A percentile compares a stretch with the other conserved stretches of the same genome.
Evolutionary conservation across 2,888 invertebrate species (phyloP).

Genomic region (Lasioglossum oenotherae): DNA sequence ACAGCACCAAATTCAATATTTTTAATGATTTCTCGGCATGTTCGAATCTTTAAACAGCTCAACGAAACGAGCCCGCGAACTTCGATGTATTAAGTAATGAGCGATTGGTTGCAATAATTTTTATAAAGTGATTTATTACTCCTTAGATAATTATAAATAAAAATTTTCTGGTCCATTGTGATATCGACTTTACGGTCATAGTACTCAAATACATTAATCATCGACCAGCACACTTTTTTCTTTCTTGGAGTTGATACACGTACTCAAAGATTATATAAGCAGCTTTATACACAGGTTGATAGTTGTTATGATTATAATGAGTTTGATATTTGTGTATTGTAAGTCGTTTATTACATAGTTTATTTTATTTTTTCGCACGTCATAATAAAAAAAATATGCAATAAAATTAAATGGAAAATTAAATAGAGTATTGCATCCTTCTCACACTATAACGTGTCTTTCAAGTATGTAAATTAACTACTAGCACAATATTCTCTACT

Average conservation of each 20-base stretch:
- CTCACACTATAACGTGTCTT: conserved; percentile 8
- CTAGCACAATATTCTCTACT: not conserved
- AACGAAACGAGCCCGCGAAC: conserved; percentile 3
- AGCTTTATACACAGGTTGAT: conserved; percentile 52
- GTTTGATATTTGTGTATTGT: conserved; percentile 57
- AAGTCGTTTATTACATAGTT: conserved; percentile 49
- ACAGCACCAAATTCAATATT: not conserved
- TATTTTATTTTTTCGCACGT: conserved; percentile 28
- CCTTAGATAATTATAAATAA: not conserved
- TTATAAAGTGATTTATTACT: not conserved
- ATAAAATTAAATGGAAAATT: conserved; percentile 37
- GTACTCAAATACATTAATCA: conserved; percentile 31
- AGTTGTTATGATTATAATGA: conserved; percentile 52
- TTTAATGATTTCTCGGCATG: conserved; percentile 23
- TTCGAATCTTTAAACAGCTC: conserved; percentile 5
- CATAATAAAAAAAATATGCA: conserved; percentile 10
- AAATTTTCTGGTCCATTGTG: not conserved
- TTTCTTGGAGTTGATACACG: conserved; percentile 1
- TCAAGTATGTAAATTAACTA: not conserved
- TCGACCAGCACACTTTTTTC: conserved; percentile 32
- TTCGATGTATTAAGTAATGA: conserved; percentile 26
- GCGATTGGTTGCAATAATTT: not conserved
- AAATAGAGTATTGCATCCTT: conserved; percentile 16
- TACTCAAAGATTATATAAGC: conserved; percentile 45
- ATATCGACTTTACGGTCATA: conserved; percentile 6